Evolutionary conservation across 1,140 invertebrate species (phyloP).

Genomic region (Protaetia brevitarsis): DNA sequence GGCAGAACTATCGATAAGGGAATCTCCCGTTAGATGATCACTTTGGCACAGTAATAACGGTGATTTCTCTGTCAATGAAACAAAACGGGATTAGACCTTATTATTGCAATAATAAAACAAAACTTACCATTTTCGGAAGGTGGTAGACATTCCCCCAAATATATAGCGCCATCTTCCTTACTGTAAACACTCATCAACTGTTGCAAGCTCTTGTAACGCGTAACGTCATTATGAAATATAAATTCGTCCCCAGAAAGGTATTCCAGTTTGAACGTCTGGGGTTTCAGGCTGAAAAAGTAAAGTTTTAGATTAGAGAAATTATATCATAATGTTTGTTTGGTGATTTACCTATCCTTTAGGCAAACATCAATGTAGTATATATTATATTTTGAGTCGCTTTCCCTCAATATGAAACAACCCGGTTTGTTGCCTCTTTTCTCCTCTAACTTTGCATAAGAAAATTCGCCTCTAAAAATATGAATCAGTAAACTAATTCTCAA

Average conservation of each 20-base stretch:
- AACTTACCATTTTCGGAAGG: conserved; percentile 78
- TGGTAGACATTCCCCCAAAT: conserved; percentile 71
- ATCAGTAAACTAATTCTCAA: background rate
- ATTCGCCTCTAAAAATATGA: conserved; percentile 62
- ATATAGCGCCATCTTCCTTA: conserved; percentile 56
- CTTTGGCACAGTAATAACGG: conserved; percentile 66
- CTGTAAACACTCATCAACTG: conserved; percentile 62
- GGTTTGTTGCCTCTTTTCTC: conserved; percentile 69
- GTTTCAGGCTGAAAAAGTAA: conserved; percentile 52
- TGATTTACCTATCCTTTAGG: conserved; percentile 59
- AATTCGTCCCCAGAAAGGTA: conserved; percentile 51
- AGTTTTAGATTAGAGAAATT: conserved; percentile 17
- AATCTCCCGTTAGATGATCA: conserved; percentile 47
- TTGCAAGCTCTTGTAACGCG: conserved; percentile 59
- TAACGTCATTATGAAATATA: conserved; percentile 51
- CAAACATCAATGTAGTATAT: conserved; percentile 78
- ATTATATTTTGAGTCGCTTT: conserved; percentile 75
- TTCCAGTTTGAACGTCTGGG: conserved; percentile 69
- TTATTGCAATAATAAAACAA: background rate
- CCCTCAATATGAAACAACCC: conserved; percentile 76
- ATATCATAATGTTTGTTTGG: background rate
- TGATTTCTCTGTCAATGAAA: conserved; percentile 66
- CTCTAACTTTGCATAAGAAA: conserved; percentile 78
- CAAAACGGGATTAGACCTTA: background rate
- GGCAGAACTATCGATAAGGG: conserved; percentile 49